phyloP scores from a whole-genome alignment of 2,888 invertebrate genomes.

The Aphrophora alni region DNA sequence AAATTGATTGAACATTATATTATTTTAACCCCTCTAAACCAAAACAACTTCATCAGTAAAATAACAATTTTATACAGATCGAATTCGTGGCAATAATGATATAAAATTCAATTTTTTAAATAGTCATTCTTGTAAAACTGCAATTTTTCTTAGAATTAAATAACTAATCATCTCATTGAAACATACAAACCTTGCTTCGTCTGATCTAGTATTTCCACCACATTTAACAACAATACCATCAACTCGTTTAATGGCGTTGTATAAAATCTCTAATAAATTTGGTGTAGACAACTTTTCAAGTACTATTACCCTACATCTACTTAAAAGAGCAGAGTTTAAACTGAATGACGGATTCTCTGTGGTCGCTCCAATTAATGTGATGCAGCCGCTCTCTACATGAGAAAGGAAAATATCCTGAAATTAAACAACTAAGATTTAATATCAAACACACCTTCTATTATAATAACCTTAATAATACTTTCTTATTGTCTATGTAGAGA shows the following conservation, averaged over 20 bases:
- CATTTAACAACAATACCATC: conserved; percentile 39
- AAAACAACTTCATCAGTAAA: no score
- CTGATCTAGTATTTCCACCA: background rate
- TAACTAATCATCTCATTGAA: conserved; percentile 53
- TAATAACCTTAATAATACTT: no score
- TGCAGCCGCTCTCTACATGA: conserved; percentile 76
- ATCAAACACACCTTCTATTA: no score
- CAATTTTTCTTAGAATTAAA: conserved; percentile 47
- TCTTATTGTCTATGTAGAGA: background rate
- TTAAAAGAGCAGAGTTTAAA: conserved; percentile 78
- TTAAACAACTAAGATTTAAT: background rate
- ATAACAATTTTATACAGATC: no score
- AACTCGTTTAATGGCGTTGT: conserved; percentile 59
- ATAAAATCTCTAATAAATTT: conserved; percentile 67
- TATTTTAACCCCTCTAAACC: no score
- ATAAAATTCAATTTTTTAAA: no score
- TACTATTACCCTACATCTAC: conserved; percentile 78
- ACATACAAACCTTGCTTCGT: conserved; percentile 18
- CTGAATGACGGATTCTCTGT: conserved; percentile 90
- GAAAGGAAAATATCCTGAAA: conserved; percentile 74
- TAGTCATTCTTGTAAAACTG: no score
- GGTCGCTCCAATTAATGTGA: conserved; percentile 81
- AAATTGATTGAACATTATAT: no score
- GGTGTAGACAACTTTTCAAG: conserved; percentile 71
- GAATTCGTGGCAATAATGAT: no score